Percentiles rank a stretch among this genome's conserved stretches.
Conservation (phyloP, 1,140 invertebrate species). For the Pseudomyrmex flavicornis region DNA sequence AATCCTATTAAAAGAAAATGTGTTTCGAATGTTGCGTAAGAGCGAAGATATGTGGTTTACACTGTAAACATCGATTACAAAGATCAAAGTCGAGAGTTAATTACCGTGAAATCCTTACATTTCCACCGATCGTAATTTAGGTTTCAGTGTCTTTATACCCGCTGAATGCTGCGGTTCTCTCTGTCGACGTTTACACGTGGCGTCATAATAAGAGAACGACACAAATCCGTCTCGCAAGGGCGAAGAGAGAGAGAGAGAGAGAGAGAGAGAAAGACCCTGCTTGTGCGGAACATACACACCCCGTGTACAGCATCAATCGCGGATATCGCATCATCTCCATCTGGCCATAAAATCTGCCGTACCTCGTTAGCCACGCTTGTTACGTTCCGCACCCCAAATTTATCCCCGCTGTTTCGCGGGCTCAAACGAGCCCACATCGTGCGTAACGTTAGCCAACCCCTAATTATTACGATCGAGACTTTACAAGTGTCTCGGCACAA, state of each 20-base stretch:
- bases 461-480: constrained; percentile 80
- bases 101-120: not conserved
- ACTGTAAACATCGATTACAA: too few species aligned
- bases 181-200: constrained; percentile 31
- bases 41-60: too few species aligned
- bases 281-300: constrained; percentile 34
- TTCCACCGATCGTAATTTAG: not conserved
- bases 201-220: constrained; percentile 64
- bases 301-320: constrained; percentile 78
- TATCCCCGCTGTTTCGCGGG: constrained; percentile 41
- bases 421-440: constrained; percentile 56
- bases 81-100: not conserved
- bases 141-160: constrained; percentile 26
- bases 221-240: constrained; percentile 64
- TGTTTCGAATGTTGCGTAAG: too few species aligned
- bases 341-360: constrained; percentile 83
- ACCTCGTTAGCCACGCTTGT: constrained; percentile 84
- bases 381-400: constrained; percentile 78
- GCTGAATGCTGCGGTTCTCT: constrained; percentile 16
- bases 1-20: too few species aligned
- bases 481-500: constrained; percentile 73
- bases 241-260: not conserved
- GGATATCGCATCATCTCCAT: constrained; percentile 83
- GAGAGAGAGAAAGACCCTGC: constrained; percentile 51
- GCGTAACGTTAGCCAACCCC: constrained; percentile 67